These are phyloP conservation scores for Gymnogyps californianus DNA, from an alignment of 2,113 vertebrate genomes.

Conservation along the genomic window DNA sequence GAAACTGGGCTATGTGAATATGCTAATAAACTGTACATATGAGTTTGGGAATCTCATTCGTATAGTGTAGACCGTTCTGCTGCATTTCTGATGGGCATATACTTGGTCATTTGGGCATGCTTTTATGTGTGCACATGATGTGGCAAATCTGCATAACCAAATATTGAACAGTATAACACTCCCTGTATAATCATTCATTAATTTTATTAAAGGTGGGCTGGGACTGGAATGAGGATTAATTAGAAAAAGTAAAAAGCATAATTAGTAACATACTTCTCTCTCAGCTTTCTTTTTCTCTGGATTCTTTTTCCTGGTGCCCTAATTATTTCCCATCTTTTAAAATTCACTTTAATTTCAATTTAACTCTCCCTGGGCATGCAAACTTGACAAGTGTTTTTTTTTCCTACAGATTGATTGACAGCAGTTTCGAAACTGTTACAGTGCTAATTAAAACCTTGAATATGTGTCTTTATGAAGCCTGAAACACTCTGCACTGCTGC, in stretches of 20 bases:
- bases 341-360: conserved; percentile 62
- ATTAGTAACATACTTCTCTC: conserved; percentile 13
- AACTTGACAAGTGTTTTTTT: conserved; percentile 8
- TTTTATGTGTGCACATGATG: background rate
- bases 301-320: conserved; percentile 1
- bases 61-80: background rate
- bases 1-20: background rate
- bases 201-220: conserved; percentile 35
- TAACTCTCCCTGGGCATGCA: conserved; percentile 35
- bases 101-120: background rate
- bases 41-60: background rate
- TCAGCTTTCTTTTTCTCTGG: conserved; percentile 28
- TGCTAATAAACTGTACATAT: background rate
- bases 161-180: background rate
- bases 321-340: conserved; percentile 57
- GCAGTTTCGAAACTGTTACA: conserved; percentile 30
- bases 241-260: conserved; percentile 24
- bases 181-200: conserved; percentile 19
- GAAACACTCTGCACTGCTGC: background rate
- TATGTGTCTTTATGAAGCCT: conserved; percentile 16
- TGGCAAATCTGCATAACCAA: conserved; percentile 5
- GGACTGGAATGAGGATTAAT: conserved; percentile 23
- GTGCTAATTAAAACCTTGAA: conserved; percentile 55
- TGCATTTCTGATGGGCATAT: background rate
- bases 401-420: conserved; percentile 42